Evolutionary conservation across 2,888 invertebrate species (phyloP).

Genomic region (Agelastica alni): DNA sequence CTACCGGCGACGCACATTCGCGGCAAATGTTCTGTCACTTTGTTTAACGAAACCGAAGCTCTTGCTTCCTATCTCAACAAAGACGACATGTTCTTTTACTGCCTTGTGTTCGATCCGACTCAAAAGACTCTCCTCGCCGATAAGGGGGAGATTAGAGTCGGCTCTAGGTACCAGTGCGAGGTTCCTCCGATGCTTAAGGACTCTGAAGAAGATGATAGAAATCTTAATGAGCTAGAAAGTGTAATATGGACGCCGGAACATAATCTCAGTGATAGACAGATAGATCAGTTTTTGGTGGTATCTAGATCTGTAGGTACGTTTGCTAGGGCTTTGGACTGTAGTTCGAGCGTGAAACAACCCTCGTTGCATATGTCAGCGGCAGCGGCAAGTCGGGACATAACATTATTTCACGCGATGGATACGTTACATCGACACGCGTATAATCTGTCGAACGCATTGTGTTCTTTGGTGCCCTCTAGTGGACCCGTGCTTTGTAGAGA

Average conservation of each 20-base stretch:
- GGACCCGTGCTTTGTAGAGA: slow-evolving; percentile 96
- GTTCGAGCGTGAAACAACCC: slow-evolving; percentile 97
- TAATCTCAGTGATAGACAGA: slow-evolving; percentile 89
- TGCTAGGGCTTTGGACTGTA: slow-evolving; percentile 98
- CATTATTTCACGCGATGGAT: slow-evolving; percentile 98
- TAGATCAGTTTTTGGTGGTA: slow-evolving; percentile 97
- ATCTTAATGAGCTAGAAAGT: slow-evolving; percentile 74
- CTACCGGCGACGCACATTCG: slow-evolving; percentile 98
- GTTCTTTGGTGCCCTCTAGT: slow-evolving; percentile 90
- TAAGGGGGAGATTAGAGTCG: slow-evolving; percentile 75
- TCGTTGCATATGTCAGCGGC: slow-evolving; percentile 99
- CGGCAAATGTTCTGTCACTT: slow-evolving; percentile 98
- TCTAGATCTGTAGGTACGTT: slow-evolving; percentile 97
- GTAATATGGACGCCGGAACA: slow-evolving; percentile 95
- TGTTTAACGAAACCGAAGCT: slow-evolving; percentile 98
- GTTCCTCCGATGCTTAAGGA: slow-evolving; percentile 80
- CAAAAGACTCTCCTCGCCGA: slow-evolving; percentile 98
- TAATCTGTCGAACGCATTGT: slow-evolving; percentile 87
- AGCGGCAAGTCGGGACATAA: slow-evolving; percentile 97
- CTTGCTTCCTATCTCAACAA: slow-evolving; percentile 94
- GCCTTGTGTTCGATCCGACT: slow-evolving; percentile 98
- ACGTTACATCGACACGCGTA: slow-evolving; percentile 88
- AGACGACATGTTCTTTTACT: slow-evolving; percentile 99
- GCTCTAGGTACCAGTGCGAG: slow-evolving; percentile 84
- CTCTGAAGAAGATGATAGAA: slow-evolving; percentile 57